A percentile compares a stretch with the other conserved stretches of the same genome.
These are phyloP conservation scores for Lateolabrax maculatus DNA, from an alignment of 2,797 vertebrate genomes.

Conservation along the genomic window DNA sequence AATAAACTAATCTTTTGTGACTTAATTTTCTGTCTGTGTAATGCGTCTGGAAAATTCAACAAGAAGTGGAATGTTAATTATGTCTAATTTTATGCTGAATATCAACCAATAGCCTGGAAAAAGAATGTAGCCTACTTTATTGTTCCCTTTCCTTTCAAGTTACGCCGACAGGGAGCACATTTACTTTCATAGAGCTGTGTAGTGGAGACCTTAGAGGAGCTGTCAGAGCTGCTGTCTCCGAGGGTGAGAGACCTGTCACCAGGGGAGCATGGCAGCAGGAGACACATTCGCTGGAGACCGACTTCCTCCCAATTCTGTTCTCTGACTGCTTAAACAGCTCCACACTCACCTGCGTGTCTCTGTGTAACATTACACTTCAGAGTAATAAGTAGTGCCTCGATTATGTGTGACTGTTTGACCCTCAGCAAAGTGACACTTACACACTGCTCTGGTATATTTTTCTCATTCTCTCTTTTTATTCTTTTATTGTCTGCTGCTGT, in stretches of 20 bases:
- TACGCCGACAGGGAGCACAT: slow-evolving; percentile 53
- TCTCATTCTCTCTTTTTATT: slow-evolving; percentile 12
- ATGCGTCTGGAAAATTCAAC: slow-evolving; percentile 37
- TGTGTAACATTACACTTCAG: slow-evolving; percentile 43
- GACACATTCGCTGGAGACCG: slow-evolving; percentile 52
- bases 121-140: slow-evolving; percentile 67
- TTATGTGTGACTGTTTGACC: slow-evolving; percentile 42
- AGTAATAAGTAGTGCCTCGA: slow-evolving; percentile 39
- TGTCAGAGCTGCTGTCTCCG: slow-evolving; percentile 70
- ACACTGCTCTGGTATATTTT: slow-evolving; percentile 7
- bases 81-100: slow-evolving; percentile 69
- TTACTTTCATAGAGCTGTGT: slow-evolving; percentile 62
- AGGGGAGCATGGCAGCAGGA: slow-evolving; percentile 64
- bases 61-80: slow-evolving; percentile 69
- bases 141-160: slow-evolving; percentile 59
- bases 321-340: slow-evolving; percentile 64
- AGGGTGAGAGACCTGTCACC: slow-evolving; percentile 63
- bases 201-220: slow-evolving; percentile 67
- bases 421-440: slow-evolving; percentile 35
- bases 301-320: slow-evolving; percentile 44
- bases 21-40: slow-evolving; percentile 53
- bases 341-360: slow-evolving; percentile 45
- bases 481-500: slow-evolving; percentile 22
- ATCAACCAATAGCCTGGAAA: slow-evolving; percentile 70
- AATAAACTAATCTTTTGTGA: slow-evolving; percentile 51